These are phyloP conservation scores for Poeciliopsis prolifica DNA, from an alignment of 2,113 vertebrate genomes.

Conservation along the genomic window DNA sequence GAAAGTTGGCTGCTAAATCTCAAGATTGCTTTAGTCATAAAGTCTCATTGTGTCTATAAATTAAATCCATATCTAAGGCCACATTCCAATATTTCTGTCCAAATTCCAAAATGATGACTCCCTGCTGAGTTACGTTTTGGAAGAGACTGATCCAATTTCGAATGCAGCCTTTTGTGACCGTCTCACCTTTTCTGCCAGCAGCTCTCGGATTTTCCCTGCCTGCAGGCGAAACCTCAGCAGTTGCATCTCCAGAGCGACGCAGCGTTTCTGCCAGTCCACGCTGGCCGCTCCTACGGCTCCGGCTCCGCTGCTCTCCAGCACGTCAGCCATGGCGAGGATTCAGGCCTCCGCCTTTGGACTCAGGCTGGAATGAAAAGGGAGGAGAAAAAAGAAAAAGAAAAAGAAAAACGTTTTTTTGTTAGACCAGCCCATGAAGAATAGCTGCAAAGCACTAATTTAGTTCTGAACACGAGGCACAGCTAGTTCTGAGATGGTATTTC, in stretches of 20 bases:
- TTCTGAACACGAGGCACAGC: not conserved
- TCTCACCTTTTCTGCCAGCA: slow-evolving; percentile 89
- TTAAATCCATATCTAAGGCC: too few species aligned
- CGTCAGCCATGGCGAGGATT: slow-evolving; percentile 76
- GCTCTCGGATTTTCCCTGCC: slow-evolving; percentile 88
- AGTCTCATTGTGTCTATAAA: not conserved
- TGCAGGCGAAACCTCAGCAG: slow-evolving; percentile 90
- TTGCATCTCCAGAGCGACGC: slow-evolving; percentile 86
- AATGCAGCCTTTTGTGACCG: not conserved
- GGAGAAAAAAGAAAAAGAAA: not conserved
- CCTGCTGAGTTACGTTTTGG: not conserved
- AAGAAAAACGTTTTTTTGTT: not conserved
- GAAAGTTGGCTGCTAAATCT: not conserved
- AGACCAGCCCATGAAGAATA: not conserved
- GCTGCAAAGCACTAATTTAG: not conserved
- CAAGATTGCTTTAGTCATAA: too few species aligned
- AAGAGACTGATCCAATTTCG: not conserved
- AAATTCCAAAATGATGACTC: not conserved
- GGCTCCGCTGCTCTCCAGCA: slow-evolving; percentile 75
- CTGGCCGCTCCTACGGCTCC: slow-evolving; percentile 48
- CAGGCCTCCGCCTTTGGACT: slow-evolving; percentile 36
- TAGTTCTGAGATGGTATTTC: slow-evolving; percentile 2
- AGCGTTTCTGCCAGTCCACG: slow-evolving; percentile 89
- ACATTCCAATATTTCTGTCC: too few species aligned
- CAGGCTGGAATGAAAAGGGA: slow-evolving; percentile 20